Base-by-base conservation (phyloP, 2,113 vertebrate species). In the Alligator sinensis region DNA sequence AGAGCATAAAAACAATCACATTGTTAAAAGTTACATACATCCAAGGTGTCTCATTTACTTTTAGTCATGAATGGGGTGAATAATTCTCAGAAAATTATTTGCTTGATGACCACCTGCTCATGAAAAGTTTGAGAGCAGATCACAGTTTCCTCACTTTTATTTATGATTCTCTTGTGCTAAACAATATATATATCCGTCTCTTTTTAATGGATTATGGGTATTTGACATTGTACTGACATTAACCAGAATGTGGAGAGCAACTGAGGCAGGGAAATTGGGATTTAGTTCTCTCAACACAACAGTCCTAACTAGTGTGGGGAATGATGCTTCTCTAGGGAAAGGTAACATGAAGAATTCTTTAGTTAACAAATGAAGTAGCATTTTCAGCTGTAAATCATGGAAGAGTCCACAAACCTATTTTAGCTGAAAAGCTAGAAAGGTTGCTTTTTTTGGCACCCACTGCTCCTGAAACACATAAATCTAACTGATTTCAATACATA, bases 1-100 rank as follows among this genome's bases (percentile, higher is more conserved):
- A 38, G 62, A 82, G 82, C 66, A 94, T 90, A 91, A 87, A 82
- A 92, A 54, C 78, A 81, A 89, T 27, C 62, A 79, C 13, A 11
- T 66, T 2, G 3, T 93, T 57, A 64, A 61, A 78, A 34, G 18
- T 76, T 81, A 25, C 12, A 62, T 76, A 62, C 85, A 84, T 13
- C 2, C 80, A 30, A 84, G 22, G 62, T 87, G 82, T 80, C 76
- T 79, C 2, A 83, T n/a, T n/a, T 91, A 1, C 1, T 62, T 55
- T 72, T 63, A 66, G 93, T 86, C 6, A 30, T 22, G 7, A 93
- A 30, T 57, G 61, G 79, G 72, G 57, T 34, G 81, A 87, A 86
- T 91, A 64, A 90, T 92, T 92, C 11, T n/a, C 59, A 83, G 9
- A 11, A 82, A 68, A 10, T 25, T 81, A 77, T 84, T 84, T 1